A percentile compares a stretch with the other conserved stretches of the same genome.
phyloP scores from a whole-genome alignment of 2,888 invertebrate genomes.

The Polydrusus tereticollis region DNA sequence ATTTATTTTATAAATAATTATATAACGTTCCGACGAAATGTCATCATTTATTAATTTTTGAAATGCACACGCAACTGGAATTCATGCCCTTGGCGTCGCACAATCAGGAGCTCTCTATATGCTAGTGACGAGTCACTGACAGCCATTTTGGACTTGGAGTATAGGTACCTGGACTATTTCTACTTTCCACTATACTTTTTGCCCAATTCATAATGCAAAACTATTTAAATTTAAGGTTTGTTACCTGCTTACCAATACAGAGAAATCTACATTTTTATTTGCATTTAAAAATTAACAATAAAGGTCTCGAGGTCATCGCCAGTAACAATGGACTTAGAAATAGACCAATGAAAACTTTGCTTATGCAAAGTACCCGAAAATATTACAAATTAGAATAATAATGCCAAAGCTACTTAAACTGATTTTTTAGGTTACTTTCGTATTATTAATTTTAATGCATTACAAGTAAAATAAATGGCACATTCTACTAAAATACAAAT shows the following conservation, averaged over 20 bases:
- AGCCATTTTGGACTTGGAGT: no score
- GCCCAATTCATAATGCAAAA: neutral
- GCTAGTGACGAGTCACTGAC: no score
- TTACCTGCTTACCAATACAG: neutral
- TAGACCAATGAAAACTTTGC: neutral
- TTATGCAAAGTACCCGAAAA: neutral
- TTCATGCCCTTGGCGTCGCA: no score
- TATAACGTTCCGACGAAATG: no score
- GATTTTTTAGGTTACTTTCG: neutral
- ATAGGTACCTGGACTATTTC: no score
- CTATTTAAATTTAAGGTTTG: neutral
- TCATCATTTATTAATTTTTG: no score
- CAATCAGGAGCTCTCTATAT: no score
- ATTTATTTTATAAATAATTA: no score
- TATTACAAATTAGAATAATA: neutral
- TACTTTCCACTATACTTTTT: neutral
- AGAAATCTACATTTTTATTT: neutral
- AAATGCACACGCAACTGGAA: no score
- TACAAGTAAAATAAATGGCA: no score
- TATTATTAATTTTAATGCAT: no score
- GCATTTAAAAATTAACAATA: constrained; percentile 6
- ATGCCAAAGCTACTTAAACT: neutral
- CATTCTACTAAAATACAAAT: no score
- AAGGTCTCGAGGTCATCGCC: neutral
- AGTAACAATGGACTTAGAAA: constrained; percentile 2